Evolutionary conservation across 2,888 invertebrate species (phyloP), one percentile per base, ranked within the genome.

Genomic region (Hypolimnas misippus): DNA sequence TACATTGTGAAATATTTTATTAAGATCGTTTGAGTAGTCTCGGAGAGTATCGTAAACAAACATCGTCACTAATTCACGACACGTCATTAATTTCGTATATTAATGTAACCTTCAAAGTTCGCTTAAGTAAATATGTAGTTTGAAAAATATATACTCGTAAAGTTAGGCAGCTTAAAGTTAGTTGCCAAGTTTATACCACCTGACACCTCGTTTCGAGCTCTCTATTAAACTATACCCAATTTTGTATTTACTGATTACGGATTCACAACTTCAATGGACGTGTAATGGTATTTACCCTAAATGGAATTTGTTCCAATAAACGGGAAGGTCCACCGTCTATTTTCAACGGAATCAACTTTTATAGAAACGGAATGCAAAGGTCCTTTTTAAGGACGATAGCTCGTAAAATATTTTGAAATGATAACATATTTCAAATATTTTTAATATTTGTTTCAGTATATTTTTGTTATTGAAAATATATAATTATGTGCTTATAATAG

Each of bases 221-320:
- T 21, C 46, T 72, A 46, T 46, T 46, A 21, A 25, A 46, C 46
- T 46, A 69, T 71, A 76, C 75, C 77, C 70, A 74, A 79, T 79
- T 77, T 76, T 66, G 68, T 68, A 73, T 74, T 74, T 78, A 79
- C 79, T 78, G 76, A 81, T 79, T 77, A 71, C 67, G 70, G 66
- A 70, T 68, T 71, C n/a, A n/a, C 70, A 69, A 65, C 62, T 70
- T 70, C 69, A 67, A 66, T 64, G 67, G 62, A 67, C 63, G 60
- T 67, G 65, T 65, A 63, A 61, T 61, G 54, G 35, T 57, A 58
- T 63, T 65, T 64, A 66, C 58, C 66, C 40, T 49, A 57, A 63
- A 66, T 63, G 60, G 66, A 65, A 61, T 68, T 66, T 61, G 21
- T 44, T 50, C 53, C 57, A 63, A 60, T 66, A 65, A 68, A 58